These are phyloP conservation scores for Pseudomyrmex concolor DNA, from an alignment of 1,140 invertebrate genomes.

Conservation along the genomic window DNA sequence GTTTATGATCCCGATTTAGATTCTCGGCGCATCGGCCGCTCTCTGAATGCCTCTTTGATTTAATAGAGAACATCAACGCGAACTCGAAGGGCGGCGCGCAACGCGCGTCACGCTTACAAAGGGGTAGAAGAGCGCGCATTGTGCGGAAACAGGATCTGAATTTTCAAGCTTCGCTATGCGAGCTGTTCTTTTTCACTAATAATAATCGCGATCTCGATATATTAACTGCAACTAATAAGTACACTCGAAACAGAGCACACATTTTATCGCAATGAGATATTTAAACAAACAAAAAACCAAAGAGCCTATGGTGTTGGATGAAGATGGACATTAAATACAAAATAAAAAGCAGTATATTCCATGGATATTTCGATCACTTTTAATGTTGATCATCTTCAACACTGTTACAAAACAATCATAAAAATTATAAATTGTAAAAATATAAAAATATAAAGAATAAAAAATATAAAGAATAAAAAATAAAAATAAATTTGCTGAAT, in stretches of 20 bases:
- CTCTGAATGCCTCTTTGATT: conserved; percentile 82
- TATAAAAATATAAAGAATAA: too few relatives aligned
- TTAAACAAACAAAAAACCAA: too few relatives aligned
- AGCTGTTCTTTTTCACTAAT: background rate
- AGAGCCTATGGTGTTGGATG: too few relatives aligned
- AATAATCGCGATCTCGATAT: background rate
- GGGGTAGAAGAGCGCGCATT: conserved; percentile 43
- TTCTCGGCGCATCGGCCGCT: conserved; percentile 79
- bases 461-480: too few relatives aligned
- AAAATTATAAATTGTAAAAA: too few relatives aligned
- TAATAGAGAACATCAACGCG: conserved; percentile 82
- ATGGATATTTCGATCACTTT: too few relatives aligned
- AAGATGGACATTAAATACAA: too few relatives aligned
- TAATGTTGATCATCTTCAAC: too few relatives aligned
- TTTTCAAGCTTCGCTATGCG: conserved; percentile 15
- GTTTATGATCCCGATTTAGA: conserved; percentile 78
- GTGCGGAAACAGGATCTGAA: background rate
- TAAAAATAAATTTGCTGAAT: too few relatives aligned
- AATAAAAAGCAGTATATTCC: too few relatives aligned
- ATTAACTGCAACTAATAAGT: background rate
- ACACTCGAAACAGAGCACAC: background rate
- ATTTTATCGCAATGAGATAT: too few relatives aligned
- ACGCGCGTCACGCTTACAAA: conserved; percentile 25
- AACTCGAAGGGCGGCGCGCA: conserved; percentile 65
- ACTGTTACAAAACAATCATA: too few relatives aligned